phyloP scores from a whole-genome alignment of 2,797 vertebrate genomes.

The Pyrocephalus nanus region DNA sequence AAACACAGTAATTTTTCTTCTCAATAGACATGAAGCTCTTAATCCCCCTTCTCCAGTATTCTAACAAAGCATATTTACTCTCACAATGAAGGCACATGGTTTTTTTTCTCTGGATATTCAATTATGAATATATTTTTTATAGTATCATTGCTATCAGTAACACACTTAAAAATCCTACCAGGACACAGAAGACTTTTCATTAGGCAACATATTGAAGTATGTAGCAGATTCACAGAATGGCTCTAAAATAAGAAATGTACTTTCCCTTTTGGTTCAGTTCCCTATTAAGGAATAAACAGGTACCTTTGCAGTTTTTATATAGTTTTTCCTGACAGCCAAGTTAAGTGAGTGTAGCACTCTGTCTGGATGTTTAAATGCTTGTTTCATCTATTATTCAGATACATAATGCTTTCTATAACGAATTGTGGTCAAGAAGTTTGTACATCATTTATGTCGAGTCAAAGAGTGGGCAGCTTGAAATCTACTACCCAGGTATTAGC shows the following conservation, averaged over 20 bases:
- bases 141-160: neutral
- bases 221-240: neutral
- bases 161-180: conserved; percentile 1
- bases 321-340: neutral
- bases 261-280: neutral
- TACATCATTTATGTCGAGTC: neutral
- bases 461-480: neutral
- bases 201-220: conserved; percentile 23
- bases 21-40: conserved; percentile 13
- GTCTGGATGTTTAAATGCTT: neutral
- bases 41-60: neutral
- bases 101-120: conserved; percentile 37
- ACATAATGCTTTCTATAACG: neutral
- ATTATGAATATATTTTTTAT: conserved; percentile 59
- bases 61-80: neutral
- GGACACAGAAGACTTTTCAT: neutral
- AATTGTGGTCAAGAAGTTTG: neutral
- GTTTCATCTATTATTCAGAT: conserved; percentile 22
- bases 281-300: neutral
- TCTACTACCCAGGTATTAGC: neutral
- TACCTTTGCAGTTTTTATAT: neutral
- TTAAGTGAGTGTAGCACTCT: neutral
- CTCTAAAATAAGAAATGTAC: conserved; percentile 23
- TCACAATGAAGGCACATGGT: neutral
- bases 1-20: conserved; percentile 3